These are phyloP conservation scores for Andrena camellia DNA, from an alignment of 2,888 invertebrate genomes.

Conservation along the genomic window DNA sequence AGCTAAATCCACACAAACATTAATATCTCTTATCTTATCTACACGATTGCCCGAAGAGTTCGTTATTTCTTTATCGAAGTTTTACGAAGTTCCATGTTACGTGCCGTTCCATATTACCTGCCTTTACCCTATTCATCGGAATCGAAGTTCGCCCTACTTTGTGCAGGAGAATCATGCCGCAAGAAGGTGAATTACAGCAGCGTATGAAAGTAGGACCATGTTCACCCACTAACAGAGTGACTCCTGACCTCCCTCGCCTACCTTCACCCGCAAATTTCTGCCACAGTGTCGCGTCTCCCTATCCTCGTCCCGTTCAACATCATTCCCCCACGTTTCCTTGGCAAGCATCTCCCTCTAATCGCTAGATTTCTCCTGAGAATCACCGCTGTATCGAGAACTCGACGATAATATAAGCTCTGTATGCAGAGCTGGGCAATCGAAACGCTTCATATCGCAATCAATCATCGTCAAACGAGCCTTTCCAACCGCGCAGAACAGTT, in stretches of 20 bases:
- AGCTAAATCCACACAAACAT: no score
- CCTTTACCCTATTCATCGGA: no score
- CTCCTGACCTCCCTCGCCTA: conserved; percentile 77
- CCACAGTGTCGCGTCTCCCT: conserved; percentile 18
- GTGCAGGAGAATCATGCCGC: conserved; percentile 25
- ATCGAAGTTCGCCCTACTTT: not conserved
- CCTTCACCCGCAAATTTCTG: conserved; percentile 42
- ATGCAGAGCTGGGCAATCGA: not conserved
- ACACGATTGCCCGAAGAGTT: no score
- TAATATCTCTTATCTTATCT: no score
- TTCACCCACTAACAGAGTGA: conserved; percentile 82
- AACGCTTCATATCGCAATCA: not conserved
- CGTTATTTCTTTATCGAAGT: no score
- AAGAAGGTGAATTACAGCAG: conserved; percentile 31
- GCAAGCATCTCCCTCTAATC: conserved; percentile 69
- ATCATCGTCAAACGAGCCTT: not conserved
- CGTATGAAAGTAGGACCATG: conserved; percentile 78
- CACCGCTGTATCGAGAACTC: conserved; percentile 10
- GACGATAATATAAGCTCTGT: not conserved
- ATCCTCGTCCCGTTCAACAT: conserved; percentile 43
- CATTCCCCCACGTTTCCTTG: conserved; percentile 26
- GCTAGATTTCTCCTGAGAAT: conserved; percentile 75
- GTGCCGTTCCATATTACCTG: no score
- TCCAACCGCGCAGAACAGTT: not conserved
- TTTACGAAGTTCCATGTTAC: no score